Conservation (phyloP, 2,888 invertebrate species). For the Neocrepidodera transversa region DNA sequence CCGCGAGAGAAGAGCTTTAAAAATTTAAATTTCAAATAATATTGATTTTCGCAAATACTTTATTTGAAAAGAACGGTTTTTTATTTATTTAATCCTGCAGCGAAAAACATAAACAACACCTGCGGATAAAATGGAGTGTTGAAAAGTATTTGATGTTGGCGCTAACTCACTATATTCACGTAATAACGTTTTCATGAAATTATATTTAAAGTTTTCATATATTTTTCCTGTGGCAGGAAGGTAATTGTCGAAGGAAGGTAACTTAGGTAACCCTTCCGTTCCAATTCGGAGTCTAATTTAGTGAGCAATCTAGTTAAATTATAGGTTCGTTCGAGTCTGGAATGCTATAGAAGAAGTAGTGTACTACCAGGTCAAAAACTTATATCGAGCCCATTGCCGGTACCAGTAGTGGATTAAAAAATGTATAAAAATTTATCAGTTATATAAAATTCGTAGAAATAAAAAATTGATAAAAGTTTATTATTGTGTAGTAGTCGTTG, state of each 20-base stretch:
- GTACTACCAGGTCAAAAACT: neutral
- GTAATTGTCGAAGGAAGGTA: slow-evolving; percentile 15
- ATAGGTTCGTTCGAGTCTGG: slow-evolving; percentile 24
- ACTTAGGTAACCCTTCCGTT: slow-evolving; percentile 28
- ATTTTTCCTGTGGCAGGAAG: slow-evolving; percentile 14
- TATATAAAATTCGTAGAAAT: no score
- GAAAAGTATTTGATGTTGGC: slow-evolving; percentile 2
- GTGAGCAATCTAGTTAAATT: slow-evolving; percentile 30
- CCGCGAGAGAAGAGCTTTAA: no score
- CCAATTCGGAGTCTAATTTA: slow-evolving; percentile 30
- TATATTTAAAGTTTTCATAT: slow-evolving; percentile 13
- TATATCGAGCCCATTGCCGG: neutral
- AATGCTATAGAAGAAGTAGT: slow-evolving; percentile 14
- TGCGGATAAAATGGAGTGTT: no score
- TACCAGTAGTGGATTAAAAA: neutral
- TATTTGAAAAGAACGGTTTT: no score
- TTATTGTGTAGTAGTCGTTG: no score
- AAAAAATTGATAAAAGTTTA: no score
- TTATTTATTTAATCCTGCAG: no score
- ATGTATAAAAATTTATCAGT: neutral
- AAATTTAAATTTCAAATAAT: no score
- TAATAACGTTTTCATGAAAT: slow-evolving; percentile 1
- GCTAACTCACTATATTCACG: slow-evolving; percentile 1
- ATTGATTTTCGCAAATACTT: no score
- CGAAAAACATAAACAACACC: no score